These are phyloP conservation scores for Biston betularia DNA, from an alignment of 2,888 invertebrate genomes.

Conservation along the genomic window DNA sequence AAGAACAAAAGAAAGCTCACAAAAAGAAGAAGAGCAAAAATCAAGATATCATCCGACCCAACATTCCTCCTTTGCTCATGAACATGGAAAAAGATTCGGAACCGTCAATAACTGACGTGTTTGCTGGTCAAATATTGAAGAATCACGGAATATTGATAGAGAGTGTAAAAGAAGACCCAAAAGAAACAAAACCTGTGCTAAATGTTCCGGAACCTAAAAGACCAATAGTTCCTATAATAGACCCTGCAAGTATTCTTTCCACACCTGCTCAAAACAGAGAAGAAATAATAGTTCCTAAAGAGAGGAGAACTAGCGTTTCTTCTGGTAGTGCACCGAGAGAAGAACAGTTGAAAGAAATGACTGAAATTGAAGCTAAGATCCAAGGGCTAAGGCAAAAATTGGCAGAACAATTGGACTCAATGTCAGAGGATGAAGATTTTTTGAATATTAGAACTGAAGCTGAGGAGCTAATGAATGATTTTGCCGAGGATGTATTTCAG, in stretches of 20 bases:
- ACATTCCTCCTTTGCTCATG: slow-evolving; percentile 79
- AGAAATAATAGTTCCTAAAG: slow-evolving; percentile 17
- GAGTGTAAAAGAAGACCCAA: slow-evolving; percentile 58
- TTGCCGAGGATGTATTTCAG: slow-evolving; percentile 81
- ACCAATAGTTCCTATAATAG: slow-evolving; percentile 76
- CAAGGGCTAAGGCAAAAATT: slow-evolving; percentile 78
- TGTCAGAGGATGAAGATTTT: slow-evolving; percentile 89
- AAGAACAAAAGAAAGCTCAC: slow-evolving; percentile 76
- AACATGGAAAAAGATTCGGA: slow-evolving; percentile 81
- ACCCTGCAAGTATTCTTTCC: slow-evolving; percentile 72
- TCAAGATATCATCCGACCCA: slow-evolving; percentile 76
- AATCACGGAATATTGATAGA: slow-evolving; percentile 77
- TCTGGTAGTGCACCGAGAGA: slow-evolving; percentile 50
- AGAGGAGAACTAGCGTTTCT: slow-evolving; percentile 30
- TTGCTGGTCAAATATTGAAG: slow-evolving; percentile 87
- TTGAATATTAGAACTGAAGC: slow-evolving; percentile 88
- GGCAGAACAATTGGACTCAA: slow-evolving; percentile 80
- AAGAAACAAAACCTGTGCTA: slow-evolving; percentile 61
- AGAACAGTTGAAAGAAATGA: slow-evolving; percentile 75
- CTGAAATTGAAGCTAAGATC: slow-evolving; percentile 88
- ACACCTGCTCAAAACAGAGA: slow-evolving; percentile 49
- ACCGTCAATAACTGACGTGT: slow-evolving; percentile 87
- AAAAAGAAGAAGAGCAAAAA: slow-evolving; percentile 79
- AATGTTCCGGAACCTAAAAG: slow-evolving; percentile 59
- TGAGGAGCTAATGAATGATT: slow-evolving; percentile 83